Evolutionary conservation across 2,797 vertebrate genomes (phyloP).

Genomic region (Gymnodraco acuticeps): DNA sequence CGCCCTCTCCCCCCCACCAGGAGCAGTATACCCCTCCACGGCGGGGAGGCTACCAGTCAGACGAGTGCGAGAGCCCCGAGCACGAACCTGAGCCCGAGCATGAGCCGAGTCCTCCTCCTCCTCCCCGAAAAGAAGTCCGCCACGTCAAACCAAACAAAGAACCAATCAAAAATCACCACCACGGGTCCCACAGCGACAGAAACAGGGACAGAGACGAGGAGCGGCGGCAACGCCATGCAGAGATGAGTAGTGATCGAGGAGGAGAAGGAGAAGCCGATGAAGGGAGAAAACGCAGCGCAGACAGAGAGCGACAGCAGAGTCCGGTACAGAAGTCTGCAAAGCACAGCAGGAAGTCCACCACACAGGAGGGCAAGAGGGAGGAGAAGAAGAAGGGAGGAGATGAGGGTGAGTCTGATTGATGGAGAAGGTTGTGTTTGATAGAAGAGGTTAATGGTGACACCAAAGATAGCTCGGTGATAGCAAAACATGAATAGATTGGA

Average conservation of each 20-base stretch:
- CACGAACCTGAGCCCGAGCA: constrained; percentile 57
- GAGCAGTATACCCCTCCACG: constrained; percentile 76
- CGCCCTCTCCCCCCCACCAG: constrained; percentile 78
- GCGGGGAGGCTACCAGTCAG: constrained; percentile 77
- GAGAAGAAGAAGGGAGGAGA: constrained; percentile 78
- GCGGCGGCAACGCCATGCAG: constrained; percentile 73
- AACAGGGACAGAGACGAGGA: constrained; percentile 73
- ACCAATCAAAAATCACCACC: constrained; percentile 69
- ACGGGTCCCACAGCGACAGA: constrained; percentile 62
- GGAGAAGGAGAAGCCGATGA: constrained; percentile 29
- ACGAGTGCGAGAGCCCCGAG: constrained; percentile 84
- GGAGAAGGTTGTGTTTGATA: constrained; percentile 2
- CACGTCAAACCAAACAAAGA: constrained; percentile 79
- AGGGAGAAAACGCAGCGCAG: constrained; percentile 70
- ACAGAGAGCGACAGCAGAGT: constrained; percentile 74
- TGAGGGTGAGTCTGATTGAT: constrained; percentile 74
- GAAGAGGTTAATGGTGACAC: constrained; percentile 1
- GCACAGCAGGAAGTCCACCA: constrained; percentile 75
- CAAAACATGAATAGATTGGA: neutral
- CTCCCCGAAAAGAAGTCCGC: constrained; percentile 75
- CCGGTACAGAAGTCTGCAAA: constrained; percentile 76
- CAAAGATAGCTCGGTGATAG: neutral
- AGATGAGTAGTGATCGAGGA: constrained; percentile 48
- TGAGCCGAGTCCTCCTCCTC: constrained; percentile 65
- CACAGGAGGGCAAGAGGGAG: constrained; percentile 75